Base-by-base conservation (phyloP, 2,888 invertebrate species). In the Liodrosophila aerea region DNA sequence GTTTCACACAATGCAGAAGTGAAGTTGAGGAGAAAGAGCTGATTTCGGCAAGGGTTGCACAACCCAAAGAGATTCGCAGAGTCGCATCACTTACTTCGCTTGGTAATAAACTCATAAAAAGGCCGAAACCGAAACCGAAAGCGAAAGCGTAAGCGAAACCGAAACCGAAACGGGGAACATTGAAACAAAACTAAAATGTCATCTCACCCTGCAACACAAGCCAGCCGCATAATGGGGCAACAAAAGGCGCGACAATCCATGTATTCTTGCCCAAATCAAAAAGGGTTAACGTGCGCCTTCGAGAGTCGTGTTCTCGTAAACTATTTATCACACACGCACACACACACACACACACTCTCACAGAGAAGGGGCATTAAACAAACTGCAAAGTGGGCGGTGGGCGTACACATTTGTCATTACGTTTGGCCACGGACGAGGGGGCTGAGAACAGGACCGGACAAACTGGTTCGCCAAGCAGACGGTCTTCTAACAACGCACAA, bases 41-140 rank as follows among this genome's bases (percentile, higher is more conserved):
- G 45, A 11, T 31, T 41, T 4, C 31, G 34, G 30, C 51, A 56
- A 47, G 77, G 80, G 80, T 65, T 75, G 64, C 58, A 68, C 54
- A 50, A 43, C 18, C 52, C 27, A 57, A 18, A 50, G 40, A 22
- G 64, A 52, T 64, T 15, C 56, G 61, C 37, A 36, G 41, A 39
- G 72, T 27, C 56, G 73, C 73, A 59, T 57, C 76, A 63, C 73
- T 75, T 63, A 73, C 66, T 66, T 60, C 53, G 62, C 62, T 57
- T 46, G 81, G 73, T 87, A 86, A 87, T 86, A 84, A 82, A 77
- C 84, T 82, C 80, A 73, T 85, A 85, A 78, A 77, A 73, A 76
- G 76, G 22, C 73, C 64, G 76, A n/a, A 16, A 60, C 72, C 65
- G 50, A 66, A 68, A 54, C 22, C 22, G 3, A 22, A 22, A 22